A percentile compares a stretch with the other conserved stretches of the same genome.
phyloP scores from a whole-genome alignment of 2,797 vertebrate species.

The Spondyliosoma cantharus region DNA sequence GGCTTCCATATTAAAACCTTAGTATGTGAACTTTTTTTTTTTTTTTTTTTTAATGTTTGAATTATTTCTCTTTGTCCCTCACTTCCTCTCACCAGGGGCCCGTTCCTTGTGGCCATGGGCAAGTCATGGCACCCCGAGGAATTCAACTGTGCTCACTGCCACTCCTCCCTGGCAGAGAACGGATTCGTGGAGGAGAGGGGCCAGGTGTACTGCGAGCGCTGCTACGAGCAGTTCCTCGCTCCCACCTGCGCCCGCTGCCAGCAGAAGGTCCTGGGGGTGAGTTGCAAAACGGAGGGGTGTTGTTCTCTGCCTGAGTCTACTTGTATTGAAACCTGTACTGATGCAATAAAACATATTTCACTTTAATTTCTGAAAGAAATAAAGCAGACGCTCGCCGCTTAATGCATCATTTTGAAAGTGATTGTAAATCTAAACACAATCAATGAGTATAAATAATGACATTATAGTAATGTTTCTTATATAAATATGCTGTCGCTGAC shows the following conservation, averaged over 20 bases:
- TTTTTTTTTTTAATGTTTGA: not conserved
- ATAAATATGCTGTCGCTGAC: no score
- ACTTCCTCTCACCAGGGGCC: slow-evolving; percentile 85
- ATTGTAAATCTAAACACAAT: not conserved
- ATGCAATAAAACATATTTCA: not conserved
- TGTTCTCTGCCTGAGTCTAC: not conserved
- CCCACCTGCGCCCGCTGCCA: slow-evolving; percentile 92
- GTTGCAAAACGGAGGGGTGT: slow-evolving; percentile 55
- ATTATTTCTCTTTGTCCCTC: slow-evolving; percentile 8
- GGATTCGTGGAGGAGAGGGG: slow-evolving; percentile 97
- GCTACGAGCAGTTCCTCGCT: slow-evolving; percentile 96
- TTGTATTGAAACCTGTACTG: not conserved
- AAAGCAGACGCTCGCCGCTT: not conserved
- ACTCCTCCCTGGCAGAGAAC: slow-evolving; percentile 89
- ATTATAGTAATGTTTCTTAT: not conserved
- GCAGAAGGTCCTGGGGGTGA: slow-evolving; percentile 95
- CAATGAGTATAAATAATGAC: not conserved
- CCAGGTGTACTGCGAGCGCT: slow-evolving; percentile 91
- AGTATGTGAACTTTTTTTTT: not conserved
- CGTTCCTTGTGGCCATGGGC: slow-evolving; percentile 96
- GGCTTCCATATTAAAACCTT: not conserved
- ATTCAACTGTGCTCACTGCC: slow-evolving; percentile 94
- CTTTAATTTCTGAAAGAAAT: not conserved
- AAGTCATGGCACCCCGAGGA: slow-evolving; percentile 99
- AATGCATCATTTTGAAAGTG: not conserved